Base-by-base conservation (phyloP, 1,140 invertebrate genomes). In the Drosophila serrata region DNA sequence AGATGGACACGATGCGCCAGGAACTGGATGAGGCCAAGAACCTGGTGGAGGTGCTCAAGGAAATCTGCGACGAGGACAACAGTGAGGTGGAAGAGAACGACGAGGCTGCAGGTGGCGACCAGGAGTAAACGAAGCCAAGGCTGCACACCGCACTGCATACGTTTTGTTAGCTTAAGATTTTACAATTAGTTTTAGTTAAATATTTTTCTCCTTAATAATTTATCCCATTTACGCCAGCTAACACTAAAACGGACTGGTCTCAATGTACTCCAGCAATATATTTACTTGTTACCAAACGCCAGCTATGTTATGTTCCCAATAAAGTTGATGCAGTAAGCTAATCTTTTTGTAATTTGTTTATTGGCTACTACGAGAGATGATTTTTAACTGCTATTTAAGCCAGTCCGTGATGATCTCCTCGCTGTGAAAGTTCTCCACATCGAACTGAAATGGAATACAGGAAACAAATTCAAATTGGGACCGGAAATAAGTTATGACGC, bases 41-140 rank as follows among this genome's bases (percentile, higher is more conserved):
- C 73, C 79, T 95, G 35, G 94, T 95, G 8, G 94, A 95, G 87
- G 94, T 95, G 19, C 86, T 96, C 15, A 94, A 94, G 81, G 95
- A 95, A 93, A 93, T 93, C 60, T 67, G 91, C 31, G 78, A 82
- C 24, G 91, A 92, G 77, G 75, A 91, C 45, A 81, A 87, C 12
- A 78, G 61, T 46, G 90, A 84, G 13, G 51, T 76, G 11, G 81
- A 73, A 8, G 65, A 77, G 12, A 49, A 65, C 12, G 48, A 70
- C 13, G 60, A 70, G 31, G 57, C 51, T 15, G 60, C 53, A 31
- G 67, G 37, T 24, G 59, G 37, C 33, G 35, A 61, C n/a, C 45
- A 72, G n/a, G 67, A 76, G 24, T 35, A 24, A 4, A 57, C 70
- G 24, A 15, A 37, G n/a, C 29, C 1, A n/a, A 49, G 24, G 69